These are phyloP conservation scores for Diorhabda carinulata DNA, from an alignment of 1,140 invertebrate species.

Conservation along the genomic window DNA sequence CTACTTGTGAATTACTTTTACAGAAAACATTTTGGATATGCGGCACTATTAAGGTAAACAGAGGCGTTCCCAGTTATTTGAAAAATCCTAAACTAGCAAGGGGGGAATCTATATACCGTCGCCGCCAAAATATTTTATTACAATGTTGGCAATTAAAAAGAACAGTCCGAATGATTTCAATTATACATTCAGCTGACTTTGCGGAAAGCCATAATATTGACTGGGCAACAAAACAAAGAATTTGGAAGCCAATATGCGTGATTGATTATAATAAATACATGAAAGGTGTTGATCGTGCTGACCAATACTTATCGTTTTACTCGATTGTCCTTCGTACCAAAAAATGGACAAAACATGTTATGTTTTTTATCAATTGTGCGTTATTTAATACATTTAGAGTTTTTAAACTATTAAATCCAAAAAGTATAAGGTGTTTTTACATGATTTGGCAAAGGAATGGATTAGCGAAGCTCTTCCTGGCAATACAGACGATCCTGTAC, in stretches of 20 bases:
- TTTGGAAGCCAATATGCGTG: constrained; percentile 29
- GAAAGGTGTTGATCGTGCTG: constrained; percentile 18
- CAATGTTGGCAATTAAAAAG: neutral
- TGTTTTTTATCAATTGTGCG: neutral
- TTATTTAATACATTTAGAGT: neutral
- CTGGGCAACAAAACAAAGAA: constrained; percentile 9
- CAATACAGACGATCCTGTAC: neutral
- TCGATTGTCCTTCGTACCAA: neutral
- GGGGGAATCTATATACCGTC: neutral
- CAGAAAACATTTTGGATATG: neutral
- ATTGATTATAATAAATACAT: constrained; percentile 39
- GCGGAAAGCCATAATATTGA: neutral
- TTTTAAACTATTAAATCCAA: neutral
- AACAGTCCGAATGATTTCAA: neutral
- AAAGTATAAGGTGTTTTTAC: neutral
- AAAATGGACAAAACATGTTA: neutral
- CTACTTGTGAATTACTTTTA: neutral
- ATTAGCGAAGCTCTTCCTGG: neutral
- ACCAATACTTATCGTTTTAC: constrained; percentile 21
- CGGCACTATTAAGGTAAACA: neutral
- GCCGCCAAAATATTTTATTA: neutral
- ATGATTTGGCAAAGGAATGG: neutral
- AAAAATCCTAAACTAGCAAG: neutral
- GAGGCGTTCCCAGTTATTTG: neutral
- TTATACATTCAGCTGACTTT: neutral